A percentile compares a stretch with the other conserved stretches of the same genome.
These are phyloP conservation scores for Hemaris fuciformis DNA, from an alignment of 2,888 invertebrate genomes.

Conservation along the genomic window DNA sequence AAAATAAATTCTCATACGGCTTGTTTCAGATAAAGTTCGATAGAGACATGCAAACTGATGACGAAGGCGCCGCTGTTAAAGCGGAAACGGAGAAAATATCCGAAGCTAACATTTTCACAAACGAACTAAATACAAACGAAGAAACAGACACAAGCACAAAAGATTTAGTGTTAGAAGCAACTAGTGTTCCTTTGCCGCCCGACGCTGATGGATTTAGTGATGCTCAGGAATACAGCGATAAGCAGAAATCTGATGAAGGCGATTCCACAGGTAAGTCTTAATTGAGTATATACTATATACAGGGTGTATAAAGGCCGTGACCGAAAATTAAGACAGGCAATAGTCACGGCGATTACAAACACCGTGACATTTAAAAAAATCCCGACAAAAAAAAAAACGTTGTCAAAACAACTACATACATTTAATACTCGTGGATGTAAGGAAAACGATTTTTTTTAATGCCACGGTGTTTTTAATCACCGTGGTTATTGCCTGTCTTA, in stretches of 20 bases:
- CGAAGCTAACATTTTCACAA: constrained; percentile 12
- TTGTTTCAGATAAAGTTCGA: too few relatives aligned
- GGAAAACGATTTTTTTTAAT: too few relatives aligned
- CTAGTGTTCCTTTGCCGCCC: neutral
- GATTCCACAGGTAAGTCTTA: constrained; percentile 40
- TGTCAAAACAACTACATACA: too few relatives aligned
- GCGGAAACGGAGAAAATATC: constrained; percentile 39
- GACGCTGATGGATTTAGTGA: constrained; percentile 1
- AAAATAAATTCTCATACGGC: constrained; percentile 26
- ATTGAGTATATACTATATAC: too few relatives aligned
- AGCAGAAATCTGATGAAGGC: neutral
- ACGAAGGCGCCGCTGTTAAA: constrained; percentile 46
- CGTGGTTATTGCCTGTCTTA: too few relatives aligned
- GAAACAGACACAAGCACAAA: constrained; percentile 12
- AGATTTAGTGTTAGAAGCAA: neutral
- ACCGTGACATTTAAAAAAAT: too few relatives aligned
- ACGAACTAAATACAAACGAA: neutral
- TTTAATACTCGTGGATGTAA: too few relatives aligned
- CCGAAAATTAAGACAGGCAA: too few relatives aligned
- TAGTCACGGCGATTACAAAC: too few relatives aligned
- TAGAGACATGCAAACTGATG: constrained; percentile 60
- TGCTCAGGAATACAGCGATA: neutral
- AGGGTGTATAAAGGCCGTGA: too few relatives aligned
- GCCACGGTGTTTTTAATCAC: too few relatives aligned
- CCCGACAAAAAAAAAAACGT: too few relatives aligned